Evolutionary conservation across 2,888 invertebrate genomes (phyloP).

Genomic region (Drosophila algonquin): DNA sequence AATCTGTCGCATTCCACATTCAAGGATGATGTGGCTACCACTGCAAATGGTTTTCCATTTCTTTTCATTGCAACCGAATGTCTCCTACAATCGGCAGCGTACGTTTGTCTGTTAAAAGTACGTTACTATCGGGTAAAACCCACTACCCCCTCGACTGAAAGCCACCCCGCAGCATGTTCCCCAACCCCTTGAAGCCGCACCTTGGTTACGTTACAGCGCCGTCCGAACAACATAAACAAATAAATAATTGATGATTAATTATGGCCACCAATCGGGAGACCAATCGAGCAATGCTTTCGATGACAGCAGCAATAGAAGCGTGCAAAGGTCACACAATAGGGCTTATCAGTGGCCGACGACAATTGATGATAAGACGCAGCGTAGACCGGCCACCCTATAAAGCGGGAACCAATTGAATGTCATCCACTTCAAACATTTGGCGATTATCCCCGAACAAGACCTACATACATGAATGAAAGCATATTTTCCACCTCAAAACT

Average conservation of each 20-base stretch:
- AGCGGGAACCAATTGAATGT: slow-evolving; percentile 38
- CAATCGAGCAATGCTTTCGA: slow-evolving; percentile 7
- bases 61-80: no score
- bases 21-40: no score
- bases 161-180: no score
- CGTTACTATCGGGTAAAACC: not conserved
- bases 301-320: slow-evolving; percentile 11
- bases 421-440: slow-evolving; percentile 15
- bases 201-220: not conserved
- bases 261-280: slow-evolving; percentile 14
- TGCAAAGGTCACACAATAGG: slow-evolving; percentile 52
- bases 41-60: no score
- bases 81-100: no score
- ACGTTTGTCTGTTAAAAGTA: not conserved
- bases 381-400: slow-evolving; percentile 18
- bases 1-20: no score
- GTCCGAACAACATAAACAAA: slow-evolving; percentile 7
- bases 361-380: slow-evolving; percentile 48
- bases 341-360: slow-evolving; percentile 54
- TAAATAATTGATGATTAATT: slow-evolving; percentile 51
- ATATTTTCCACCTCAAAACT: not conserved
- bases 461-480: not conserved
- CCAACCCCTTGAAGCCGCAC: not conserved
- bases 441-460: slow-evolving; percentile 17
- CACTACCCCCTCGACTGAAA: not conserved